Evolutionary conservation across 2,113 vertebrate genomes (phyloP), one percentile per base, ranked within the genome.

Genomic region (Antigone vipio): DNA sequence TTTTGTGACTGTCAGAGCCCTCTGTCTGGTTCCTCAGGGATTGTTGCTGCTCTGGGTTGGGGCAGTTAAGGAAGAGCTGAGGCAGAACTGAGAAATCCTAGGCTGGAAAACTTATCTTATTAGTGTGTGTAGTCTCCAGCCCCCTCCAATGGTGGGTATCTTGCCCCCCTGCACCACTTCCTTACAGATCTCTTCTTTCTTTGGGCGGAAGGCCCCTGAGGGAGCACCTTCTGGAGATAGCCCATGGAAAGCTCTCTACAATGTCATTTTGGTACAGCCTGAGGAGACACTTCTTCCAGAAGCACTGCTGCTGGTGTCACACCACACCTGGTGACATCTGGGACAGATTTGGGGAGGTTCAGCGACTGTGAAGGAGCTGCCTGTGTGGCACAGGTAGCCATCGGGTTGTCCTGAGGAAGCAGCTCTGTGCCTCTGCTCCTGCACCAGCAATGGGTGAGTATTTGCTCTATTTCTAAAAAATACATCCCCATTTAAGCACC

Each of bases 91-190:
- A 85, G 38, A 23, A 44, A 35, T 53, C 9, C 23, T 23, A 26
- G 12, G 38, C 15, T 34, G 86, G 58, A 80, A 86, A 88, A 66
- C 7, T 58, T 1, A 5, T 45, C 3, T 67, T 29, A 14, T 3
- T 2, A 5, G 15, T 1, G 38, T 7, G 40, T 24, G 45, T 29
- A 50, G 32, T 45, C 29, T 88, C 19, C 15, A 32, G 24, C 21
- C 5, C 5, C 3, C 15, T 74, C 17, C 23, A 24, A 50, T 5
- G 60, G 26, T 1, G 2, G 6, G 3, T 47, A 13, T n/a, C 9
- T 66, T n/a, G 26, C 0, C 3, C 1, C 5, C 2, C 8, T 12
- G 55, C 2, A 4, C 40, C 2, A 1, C 9, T 4, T 32, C 30
- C n/a, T 73, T 6, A 6, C 16, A 29, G 53, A 5, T 44, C 13